Evolutionary conservation across 2,888 invertebrate genomes (phyloP).

Genomic region (Oxytorus armatus): DNA sequence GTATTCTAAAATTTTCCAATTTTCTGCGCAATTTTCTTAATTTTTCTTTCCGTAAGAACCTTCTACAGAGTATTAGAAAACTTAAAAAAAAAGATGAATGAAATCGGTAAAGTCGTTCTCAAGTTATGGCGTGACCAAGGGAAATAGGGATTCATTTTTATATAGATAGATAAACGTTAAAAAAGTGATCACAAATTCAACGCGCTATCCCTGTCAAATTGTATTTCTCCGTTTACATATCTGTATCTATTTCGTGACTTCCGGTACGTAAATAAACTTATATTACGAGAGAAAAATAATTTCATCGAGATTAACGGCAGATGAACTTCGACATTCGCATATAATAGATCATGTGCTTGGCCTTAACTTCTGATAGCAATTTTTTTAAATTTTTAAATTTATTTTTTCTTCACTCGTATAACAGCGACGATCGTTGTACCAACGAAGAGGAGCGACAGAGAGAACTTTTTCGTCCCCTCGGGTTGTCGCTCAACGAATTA

Average conservation of each 20-base stretch:
- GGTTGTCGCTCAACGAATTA: constrained; percentile 60
- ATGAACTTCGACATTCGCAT: constrained; percentile 46
- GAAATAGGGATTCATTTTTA: no score
- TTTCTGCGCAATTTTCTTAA: no score
- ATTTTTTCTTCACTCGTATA: constrained; percentile 24
- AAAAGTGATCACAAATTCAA: no score
- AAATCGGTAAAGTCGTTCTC: no score
- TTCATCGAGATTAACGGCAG: constrained; percentile 31
- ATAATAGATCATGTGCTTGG: constrained; percentile 34
- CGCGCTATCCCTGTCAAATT: neutral
- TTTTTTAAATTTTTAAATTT: no score
- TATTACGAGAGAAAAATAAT: neutral
- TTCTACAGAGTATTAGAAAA: no score
- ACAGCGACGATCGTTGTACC: constrained; percentile 34
- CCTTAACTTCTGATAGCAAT: constrained; percentile 20
- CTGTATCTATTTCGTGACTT: neutral
- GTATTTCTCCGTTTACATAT: neutral
- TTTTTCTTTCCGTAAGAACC: no score
- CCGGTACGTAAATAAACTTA: neutral
- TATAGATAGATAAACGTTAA: no score
- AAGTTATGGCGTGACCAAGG: no score
- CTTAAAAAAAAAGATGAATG: no score
- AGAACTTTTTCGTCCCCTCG: constrained; percentile 13
- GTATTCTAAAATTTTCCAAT: no score
- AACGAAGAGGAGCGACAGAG: constrained; percentile 6